These are phyloP conservation scores for Lasioglossum lativentre DNA, from an alignment of 2,888 invertebrate genomes.

Conservation along the genomic window DNA sequence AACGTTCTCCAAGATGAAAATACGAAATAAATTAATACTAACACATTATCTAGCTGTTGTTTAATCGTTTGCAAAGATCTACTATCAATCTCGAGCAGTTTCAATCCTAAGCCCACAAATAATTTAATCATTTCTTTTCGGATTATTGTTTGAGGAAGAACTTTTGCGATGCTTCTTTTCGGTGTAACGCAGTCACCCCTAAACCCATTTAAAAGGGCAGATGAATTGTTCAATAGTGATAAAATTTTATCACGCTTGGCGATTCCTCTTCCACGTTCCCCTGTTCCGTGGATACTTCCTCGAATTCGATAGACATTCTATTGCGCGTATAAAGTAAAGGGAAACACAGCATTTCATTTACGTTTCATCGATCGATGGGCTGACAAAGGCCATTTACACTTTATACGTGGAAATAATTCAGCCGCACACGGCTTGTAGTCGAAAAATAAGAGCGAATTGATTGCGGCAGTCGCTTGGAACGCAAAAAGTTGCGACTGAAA, in stretches of 20 bases:
- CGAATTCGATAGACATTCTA: neutral
- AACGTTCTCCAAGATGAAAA: no score
- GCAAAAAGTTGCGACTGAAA: constrained; percentile 16
- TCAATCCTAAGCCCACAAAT: no score
- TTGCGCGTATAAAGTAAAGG: neutral
- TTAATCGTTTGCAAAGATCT: no score
- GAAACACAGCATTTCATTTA: neutral
- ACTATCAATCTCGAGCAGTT: no score
- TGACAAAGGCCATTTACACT: neutral
- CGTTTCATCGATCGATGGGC: neutral
- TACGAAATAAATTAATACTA: no score
- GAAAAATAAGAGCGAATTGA: constrained; percentile 5
- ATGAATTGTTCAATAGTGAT: neutral
- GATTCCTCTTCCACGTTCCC: neutral
- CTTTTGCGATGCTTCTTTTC: no score
- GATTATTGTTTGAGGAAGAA: neutral
- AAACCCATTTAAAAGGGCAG: neutral
- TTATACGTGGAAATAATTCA: constrained; percentile 12
- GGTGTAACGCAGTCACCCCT: no score
- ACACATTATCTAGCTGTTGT: no score
- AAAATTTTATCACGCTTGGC: neutral
- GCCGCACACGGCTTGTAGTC: neutral
- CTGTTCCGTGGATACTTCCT: neutral
- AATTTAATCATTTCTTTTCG: no score
- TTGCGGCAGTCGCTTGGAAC: neutral